Conservation (phyloP, 2,888 invertebrate species). For the Uloborus plumipes region DNA sequence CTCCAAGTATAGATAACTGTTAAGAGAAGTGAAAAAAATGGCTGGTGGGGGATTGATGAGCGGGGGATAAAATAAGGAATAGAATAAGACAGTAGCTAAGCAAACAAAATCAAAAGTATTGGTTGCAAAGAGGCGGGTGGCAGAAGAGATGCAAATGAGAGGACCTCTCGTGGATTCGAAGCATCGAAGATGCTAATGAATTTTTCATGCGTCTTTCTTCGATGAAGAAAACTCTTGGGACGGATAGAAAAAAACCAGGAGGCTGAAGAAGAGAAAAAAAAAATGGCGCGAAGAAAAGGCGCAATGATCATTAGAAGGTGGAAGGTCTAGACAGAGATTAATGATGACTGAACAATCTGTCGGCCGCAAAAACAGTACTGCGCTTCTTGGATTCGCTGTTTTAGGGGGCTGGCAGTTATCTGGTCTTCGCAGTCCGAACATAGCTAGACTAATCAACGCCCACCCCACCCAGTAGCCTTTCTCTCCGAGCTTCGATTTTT, state of each 20-base stretch:
- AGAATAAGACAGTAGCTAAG: conserved; percentile 12
- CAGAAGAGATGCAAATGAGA: conserved; percentile 40
- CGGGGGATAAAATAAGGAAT: background rate
- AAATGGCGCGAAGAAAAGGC: conserved; percentile 53
- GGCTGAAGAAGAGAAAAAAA: background rate
- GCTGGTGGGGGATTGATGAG: background rate
- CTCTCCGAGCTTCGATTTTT: background rate
- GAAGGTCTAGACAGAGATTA: conserved; percentile 62
- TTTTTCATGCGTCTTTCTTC: conserved; percentile 56
- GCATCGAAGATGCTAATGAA: conserved; percentile 54
- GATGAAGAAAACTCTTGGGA: conserved; percentile 24
- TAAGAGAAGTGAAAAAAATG: conserved; percentile 1
- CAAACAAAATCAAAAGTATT: conserved; percentile 9
- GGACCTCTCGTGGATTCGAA: conserved; percentile 12
- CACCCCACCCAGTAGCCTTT: conserved; percentile 22
- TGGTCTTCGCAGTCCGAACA: conserved; percentile 53
- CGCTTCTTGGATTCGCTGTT: conserved; percentile 18
- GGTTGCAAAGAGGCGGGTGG: conserved; percentile 7
- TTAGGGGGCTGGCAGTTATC: conserved; percentile 30
- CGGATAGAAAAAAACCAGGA: background rate
- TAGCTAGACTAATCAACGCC: conserved; percentile 56
- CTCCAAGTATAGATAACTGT: background rate
- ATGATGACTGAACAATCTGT: conserved; percentile 60
- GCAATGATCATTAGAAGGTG: conserved; percentile 54
- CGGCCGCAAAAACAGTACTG: conserved; percentile 61